Evolutionary conservation across 2,113 vertebrate species (phyloP).

Genomic region (Sturnus vulgaris): DNA sequence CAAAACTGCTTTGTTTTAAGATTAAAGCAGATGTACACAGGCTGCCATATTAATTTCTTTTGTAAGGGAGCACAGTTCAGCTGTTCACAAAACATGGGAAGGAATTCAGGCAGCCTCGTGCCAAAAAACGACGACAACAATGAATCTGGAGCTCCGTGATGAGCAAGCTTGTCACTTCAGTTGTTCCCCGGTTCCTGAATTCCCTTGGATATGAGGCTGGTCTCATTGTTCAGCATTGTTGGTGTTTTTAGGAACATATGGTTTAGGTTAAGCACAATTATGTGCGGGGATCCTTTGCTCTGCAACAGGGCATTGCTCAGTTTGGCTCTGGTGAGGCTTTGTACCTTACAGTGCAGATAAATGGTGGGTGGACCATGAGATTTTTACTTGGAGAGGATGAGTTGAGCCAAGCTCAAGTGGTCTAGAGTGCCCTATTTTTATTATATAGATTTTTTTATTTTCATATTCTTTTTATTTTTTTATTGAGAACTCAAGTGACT

Average conservation of each 20-base stretch:
- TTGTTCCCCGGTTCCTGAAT: slow-evolving; percentile 1
- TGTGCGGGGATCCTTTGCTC: accelerated
- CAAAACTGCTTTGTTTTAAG: slow-evolving; percentile 67
- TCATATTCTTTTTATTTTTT: neutral
- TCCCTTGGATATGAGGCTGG: neutral
- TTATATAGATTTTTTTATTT: neutral
- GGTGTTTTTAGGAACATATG: neutral
- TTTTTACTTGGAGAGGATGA: neutral
- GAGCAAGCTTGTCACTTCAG: slow-evolving; percentile 20
- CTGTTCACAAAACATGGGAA: slow-evolving; percentile 48
- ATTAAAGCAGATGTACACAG: slow-evolving; percentile 65
- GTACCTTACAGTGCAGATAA: neutral
- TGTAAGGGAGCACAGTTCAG: slow-evolving; percentile 41
- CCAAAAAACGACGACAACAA: neutral
- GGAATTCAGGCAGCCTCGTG: neutral
- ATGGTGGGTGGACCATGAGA: neutral
- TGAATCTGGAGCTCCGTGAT: neutral
- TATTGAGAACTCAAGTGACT: neutral
- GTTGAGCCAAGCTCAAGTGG: neutral
- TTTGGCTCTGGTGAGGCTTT: neutral
- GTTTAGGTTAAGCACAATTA: neutral
- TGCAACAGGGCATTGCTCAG: neutral
- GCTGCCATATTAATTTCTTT: slow-evolving; percentile 64
- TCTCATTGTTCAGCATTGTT: neutral
- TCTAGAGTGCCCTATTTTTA: neutral